Evolutionary conservation across 2,888 invertebrate genomes (phyloP), one percentile per base, ranked within the genome.

Genomic region (Dromius quadrimaculatus): DNA sequence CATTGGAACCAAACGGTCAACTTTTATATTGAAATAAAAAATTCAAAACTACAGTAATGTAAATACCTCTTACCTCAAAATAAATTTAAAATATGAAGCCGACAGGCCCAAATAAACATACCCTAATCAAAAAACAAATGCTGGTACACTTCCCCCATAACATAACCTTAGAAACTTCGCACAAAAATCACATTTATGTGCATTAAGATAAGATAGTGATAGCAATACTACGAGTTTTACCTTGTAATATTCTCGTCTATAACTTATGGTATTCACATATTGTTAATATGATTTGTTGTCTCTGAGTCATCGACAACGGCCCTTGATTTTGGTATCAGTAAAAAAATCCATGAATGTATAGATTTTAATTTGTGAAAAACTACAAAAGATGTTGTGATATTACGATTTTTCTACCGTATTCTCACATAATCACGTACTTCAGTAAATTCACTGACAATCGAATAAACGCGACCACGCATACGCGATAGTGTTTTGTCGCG

Each of bases 371-470:
- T n/a, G 32, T n/a, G 50, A 13, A n/a, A 9, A 59, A 32, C 15
- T 19, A 41, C 32, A 38, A 54, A 50, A 64, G 23, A 43, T 41
- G 43, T 23, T 11, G 65, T 34, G 22, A 45, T 45, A 36, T 50
- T 64, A 36, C 19, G 59, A 17, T 32, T 68, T 59, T 38, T 45
- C 23, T 59, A 23, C 13, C 13, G 19, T 20, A 65, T 19, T 57
- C 45, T 32, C 59, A 28, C 68, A 59, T 68, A 68, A 68, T 68
- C 68, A 68, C 68, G 19, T 50, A 47, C 22, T 47, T 61, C 17
- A 61, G 54, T 50, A 34, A 59, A 17, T 68, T 57, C 41, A 68
- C 68, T 68, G 68, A 59, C 68, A 68, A 59, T 68, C 68, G 57
- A 59, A 32, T 32, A 59, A 59, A 68, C 22, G 19, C 28, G 20